Evolutionary conservation across 2,797 vertebrate genomes (phyloP), one percentile per base, ranked within the genome.

Genomic region (Enoplosus armatus): DNA sequence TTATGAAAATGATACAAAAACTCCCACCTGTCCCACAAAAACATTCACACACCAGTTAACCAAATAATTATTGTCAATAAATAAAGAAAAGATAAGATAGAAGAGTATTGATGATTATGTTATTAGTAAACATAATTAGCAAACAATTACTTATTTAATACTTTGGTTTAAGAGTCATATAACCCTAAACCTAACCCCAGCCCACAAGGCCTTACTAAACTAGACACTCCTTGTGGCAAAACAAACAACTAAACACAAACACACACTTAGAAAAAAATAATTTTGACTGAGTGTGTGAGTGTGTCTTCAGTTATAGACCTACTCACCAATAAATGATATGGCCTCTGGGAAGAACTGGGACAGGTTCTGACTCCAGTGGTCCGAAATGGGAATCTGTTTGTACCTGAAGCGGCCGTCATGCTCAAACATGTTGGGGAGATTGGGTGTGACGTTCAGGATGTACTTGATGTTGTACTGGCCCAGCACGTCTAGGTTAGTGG

Each of bases 321-420:
- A 89, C 97, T 98, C 90, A 99, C 98, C 98, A 92, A 99, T 99
- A 85, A 99, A 99, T 66, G 97, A 97, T 93, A 99, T 99, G 77
- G 98, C 98, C 90, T 99, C 98, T 14, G 98, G 98, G 83, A 99
- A 99, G 94, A 99, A 99, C 95, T 99, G 98, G 26, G 98, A 98
- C 82, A 99, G 93, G 85, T 99, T 99, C 93, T 99, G 98, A 92
- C 98, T 99, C 98, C 98, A 99, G 94, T 99, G 98, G 92, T 99
- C 98, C 41, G 98, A 99, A 91, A 99, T 99, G 6, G 98, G 98
- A 85, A 99, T 99, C 94, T 99, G 98, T 89, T 99, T 99, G 95
- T 99, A 99, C 91, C 97, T 97, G 93, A 99, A 99, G 89, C 97
- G 97, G 11, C 98, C 97, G 1, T 97, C 98, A 5, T 99, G 98